Conservation (phyloP, 2,888 invertebrate genomes). For the Sialis lutaria region DNA sequence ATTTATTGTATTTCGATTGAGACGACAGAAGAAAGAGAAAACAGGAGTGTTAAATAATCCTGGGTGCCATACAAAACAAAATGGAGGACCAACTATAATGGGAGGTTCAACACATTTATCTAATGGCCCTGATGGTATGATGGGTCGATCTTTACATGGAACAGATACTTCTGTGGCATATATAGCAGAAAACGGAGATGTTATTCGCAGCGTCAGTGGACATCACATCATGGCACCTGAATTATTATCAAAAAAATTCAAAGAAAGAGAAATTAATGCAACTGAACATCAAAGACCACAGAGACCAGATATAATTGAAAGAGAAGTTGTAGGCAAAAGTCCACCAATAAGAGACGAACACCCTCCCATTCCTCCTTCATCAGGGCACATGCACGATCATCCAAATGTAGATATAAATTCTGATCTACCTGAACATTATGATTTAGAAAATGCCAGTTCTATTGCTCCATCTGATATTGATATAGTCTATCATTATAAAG, state of each 20-base stretch:
- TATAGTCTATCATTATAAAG: conserved; percentile 91
- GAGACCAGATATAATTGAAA: conserved; percentile 84
- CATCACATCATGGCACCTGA: conserved; percentile 73
- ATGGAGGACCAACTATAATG: conserved; percentile 50
- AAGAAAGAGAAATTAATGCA: conserved; percentile 60
- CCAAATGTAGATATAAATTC: conserved; percentile 57
- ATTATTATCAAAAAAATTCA: conserved; percentile 72
- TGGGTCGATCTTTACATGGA: conserved; percentile 48
- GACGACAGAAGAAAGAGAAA: conserved; percentile 78
- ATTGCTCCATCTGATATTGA: conserved; percentile 96
- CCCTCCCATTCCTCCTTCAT: conserved; percentile 59
- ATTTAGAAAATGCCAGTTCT: conserved; percentile 91
- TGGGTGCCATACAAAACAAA: conserved; percentile 61
- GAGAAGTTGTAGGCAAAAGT: conserved; percentile 72
- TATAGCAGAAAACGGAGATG: conserved; percentile 54
- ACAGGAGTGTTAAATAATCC: conserved; percentile 46
- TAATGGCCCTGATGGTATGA: conserved; percentile 47
- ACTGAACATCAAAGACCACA: conserved; percentile 61
- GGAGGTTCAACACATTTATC: conserved; percentile 50
- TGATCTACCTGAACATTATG: conserved; percentile 82
- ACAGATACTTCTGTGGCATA: conserved; percentile 52
- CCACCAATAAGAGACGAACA: conserved; percentile 65
- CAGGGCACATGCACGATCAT: conserved; percentile 56
- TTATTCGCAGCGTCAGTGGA: conserved; percentile 56
- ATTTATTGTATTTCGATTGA: conserved; percentile 78